Base-by-base conservation (phyloP, 2,113 vertebrate species). In the Stegastes partitus region DNA sequence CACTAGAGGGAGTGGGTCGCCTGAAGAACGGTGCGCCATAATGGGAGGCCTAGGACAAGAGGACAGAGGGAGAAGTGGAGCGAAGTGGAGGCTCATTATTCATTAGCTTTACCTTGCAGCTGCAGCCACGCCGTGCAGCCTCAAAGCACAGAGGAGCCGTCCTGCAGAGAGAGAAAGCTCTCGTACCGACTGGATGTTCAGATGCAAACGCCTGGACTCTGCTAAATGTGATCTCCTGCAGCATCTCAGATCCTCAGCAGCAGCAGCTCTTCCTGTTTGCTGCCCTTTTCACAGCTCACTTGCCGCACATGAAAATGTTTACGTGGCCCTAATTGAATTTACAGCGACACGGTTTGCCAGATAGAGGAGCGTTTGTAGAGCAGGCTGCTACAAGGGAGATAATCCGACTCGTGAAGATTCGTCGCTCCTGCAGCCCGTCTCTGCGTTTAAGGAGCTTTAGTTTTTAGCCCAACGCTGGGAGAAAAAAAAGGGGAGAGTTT, bases 1-100 rank as follows among this genome's bases (percentile, higher is more conserved):
- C 93, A 94, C 93, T 94, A 94, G 93, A 92, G 94, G 94, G 94
- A 93, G 94, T 79, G 83, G 90, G 82, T 72, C 70, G 87, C 78
- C 88, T 80, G 79, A 88, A 89, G 83, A 93, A 90, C 71, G 84
- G 86, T 89, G 66, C 55, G 54, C 59, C 50, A 54, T 51, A 79
- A 55, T 28, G 55, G 59, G 53, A 72, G 66, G 50, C 74, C 51
- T 22, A 67, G 74, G 80, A 83, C 49, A 37, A 47, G 37, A 58
- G 78, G 65, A 69, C 50, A 49, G 8, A n/a, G 16, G 42, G 19
- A 59, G 59, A 57, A 64, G 58, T 44, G 12, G 57, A 82, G 58
- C 12, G 37, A 50, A 51, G 61, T 49, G 39, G 39, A 39, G 26
- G 12, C 58, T 77, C 59, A 77, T 76, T 76, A 66, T 76, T 83